Evolutionary conservation across 2,113 vertebrate genomes (phyloP).

Genomic region (Myrmophylax atrothorax): DNA sequence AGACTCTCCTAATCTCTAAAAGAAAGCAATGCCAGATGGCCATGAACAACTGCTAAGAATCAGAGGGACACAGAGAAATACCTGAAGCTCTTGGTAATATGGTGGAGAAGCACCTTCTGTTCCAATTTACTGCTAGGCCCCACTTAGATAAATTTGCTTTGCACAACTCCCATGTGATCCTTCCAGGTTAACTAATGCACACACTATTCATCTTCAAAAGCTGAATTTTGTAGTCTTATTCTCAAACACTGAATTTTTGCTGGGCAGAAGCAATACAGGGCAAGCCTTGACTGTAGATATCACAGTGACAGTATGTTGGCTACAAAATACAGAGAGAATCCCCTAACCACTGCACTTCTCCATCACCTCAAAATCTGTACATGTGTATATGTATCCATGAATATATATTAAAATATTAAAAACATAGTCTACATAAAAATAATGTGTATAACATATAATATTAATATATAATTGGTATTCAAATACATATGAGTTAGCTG

Average conservation of each 20-base stretch:
- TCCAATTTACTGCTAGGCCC: not conserved
- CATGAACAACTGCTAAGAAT: conserved; percentile 79
- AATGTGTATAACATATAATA: not conserved
- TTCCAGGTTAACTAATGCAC: not conserved
- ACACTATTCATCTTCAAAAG: not conserved
- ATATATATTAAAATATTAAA: not conserved
- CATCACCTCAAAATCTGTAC: not conserved
- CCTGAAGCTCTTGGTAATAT: conserved; percentile 56
- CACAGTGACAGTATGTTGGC: fast-evolving
- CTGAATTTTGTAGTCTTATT: not conserved
- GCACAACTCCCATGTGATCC: not conserved
- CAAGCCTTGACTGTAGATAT: not conserved
- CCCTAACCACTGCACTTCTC: not conserved
- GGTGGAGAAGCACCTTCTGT: not conserved
- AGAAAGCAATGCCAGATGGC: conserved; percentile 83
- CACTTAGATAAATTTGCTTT: not conserved
- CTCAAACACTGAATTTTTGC: not conserved
- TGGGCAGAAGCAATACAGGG: not conserved
- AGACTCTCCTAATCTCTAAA: conserved; percentile 80
- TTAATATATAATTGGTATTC: not conserved
- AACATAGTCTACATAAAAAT: not conserved
- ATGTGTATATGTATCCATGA: too few relatives aligned
- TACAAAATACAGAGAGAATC: not conserved
- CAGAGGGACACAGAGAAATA: conserved; percentile 61
- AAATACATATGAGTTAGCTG: not conserved